These are phyloP conservation scores for Drosophila prostipennis DNA, from an alignment of 2,888 invertebrate genomes.

Conservation along the genomic window DNA sequence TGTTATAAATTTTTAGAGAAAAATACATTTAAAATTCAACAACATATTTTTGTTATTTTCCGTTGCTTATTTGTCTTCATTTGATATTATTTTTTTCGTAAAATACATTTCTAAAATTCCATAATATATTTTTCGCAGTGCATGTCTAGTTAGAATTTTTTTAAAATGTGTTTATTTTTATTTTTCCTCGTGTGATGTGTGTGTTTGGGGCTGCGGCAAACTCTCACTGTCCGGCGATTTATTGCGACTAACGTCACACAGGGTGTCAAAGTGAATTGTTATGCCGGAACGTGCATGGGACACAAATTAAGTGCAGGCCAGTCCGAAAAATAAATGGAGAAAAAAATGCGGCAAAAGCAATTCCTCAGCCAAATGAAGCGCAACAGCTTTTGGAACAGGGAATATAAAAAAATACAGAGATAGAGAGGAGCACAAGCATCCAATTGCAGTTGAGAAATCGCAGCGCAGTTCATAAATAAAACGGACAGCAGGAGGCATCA, in stretches of 20 bases:
- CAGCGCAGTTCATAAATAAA: constrained; percentile 70
- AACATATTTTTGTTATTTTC: too few relatives aligned
- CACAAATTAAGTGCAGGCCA: constrained; percentile 65
- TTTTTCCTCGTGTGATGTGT: constrained; percentile 2
- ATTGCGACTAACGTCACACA: constrained; percentile 24
- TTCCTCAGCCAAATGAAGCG: constrained; percentile 39
- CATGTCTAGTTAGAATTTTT: background rate
- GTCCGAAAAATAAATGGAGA: constrained; percentile 38
- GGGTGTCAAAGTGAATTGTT: constrained; percentile 67
- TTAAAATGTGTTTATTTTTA: background rate
- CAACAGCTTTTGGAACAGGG: constrained; percentile 21
- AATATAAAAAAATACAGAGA: background rate
- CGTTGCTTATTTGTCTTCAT: too few relatives aligned
- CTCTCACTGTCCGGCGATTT: constrained; percentile 35
- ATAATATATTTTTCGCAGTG: background rate
- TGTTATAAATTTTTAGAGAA: background rate
- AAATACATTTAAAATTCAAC: background rate
- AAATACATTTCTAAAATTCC: too few relatives aligned
- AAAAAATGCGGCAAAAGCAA: constrained; percentile 23
- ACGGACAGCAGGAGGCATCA: constrained; percentile 18
- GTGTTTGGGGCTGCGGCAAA: background rate
- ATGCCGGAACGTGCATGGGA: constrained; percentile 56
- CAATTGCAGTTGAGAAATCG: constrained; percentile 74
- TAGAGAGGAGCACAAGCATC: constrained; percentile 18
- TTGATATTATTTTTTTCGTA: too few relatives aligned